Evolutionary conservation across 2,888 invertebrate genomes (phyloP).

Genomic region (Ophion obscuratus): DNA sequence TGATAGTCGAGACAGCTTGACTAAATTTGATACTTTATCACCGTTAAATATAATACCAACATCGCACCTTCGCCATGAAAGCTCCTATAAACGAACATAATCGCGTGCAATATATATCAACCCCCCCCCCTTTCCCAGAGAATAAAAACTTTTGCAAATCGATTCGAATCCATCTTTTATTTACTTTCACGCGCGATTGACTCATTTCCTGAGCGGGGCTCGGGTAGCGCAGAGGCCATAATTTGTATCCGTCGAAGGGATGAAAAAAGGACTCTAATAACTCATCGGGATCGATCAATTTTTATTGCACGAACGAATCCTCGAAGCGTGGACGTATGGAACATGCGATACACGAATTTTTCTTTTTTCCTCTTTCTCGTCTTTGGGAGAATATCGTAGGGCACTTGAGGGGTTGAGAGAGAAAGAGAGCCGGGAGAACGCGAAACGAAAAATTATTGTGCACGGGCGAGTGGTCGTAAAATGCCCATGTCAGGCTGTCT

Average conservation of each 20-base stretch:
- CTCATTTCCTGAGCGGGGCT: background rate
- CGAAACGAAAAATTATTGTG: conserved; percentile 58
- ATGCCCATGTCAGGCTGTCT: conserved; percentile 52
- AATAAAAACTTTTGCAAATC: conserved; percentile 7
- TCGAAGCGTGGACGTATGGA: conserved; percentile 18
- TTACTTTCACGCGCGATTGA: background rate
- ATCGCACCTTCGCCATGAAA: background rate
- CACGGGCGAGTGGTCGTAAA: conserved; percentile 55
- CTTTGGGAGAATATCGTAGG: conserved; percentile 28
- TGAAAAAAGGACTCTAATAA: conserved; percentile 1
- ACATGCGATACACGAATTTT: conserved; percentile 16
- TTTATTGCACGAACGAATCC: conserved; percentile 26
- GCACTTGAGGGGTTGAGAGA: conserved; percentile 24
- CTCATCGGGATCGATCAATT: conserved; percentile 51
- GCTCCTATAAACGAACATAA: background rate
- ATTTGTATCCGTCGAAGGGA: background rate
- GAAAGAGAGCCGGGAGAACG: conserved; percentile 17
- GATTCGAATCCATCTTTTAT: conserved; percentile 6
- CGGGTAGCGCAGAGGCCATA: background rate
- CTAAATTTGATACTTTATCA: conserved; percentile 46
- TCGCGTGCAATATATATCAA: background rate
- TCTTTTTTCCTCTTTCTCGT: conserved; percentile 23
- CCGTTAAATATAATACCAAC: background rate
- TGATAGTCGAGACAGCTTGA: conserved; percentile 3
- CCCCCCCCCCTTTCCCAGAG: background rate